Evolutionary conservation across 2,113 vertebrate species (phyloP).

Genomic region (Ranitomeya imitator): DNA sequence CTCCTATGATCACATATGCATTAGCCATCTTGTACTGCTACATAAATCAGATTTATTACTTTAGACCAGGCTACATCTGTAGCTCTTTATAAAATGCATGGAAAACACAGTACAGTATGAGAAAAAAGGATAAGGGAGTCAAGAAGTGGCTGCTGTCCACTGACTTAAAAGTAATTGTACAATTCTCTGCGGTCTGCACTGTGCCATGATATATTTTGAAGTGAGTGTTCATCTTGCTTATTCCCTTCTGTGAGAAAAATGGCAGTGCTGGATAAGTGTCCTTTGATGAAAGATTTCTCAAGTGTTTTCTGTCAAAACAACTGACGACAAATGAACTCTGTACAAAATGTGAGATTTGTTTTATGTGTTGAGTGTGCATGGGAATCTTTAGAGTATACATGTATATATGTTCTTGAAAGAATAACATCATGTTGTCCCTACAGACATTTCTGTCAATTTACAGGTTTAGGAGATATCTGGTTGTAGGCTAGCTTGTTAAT

Average conservation of each 20-base stretch:
- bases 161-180: conserved; percentile 34
- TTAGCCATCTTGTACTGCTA: neutral
- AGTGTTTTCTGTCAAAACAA: conserved; percentile 28
- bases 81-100: conserved; percentile 16
- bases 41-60: neutral
- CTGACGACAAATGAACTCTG: neutral
- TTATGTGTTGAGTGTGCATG: neutral
- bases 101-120: neutral
- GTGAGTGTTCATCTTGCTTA: conserved; percentile 1
- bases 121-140: conserved; percentile 51
- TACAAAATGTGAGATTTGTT: conserved; percentile 7
- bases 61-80: conserved; percentile 14
- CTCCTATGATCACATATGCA: neutral
- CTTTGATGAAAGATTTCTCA: conserved; percentile 29
- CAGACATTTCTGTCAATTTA: neutral
- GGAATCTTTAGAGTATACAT: conserved; percentile 9
- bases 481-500: neutral
- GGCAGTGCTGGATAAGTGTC: conserved; percentile 16
- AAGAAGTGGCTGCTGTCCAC: neutral
- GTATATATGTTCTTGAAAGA: neutral
- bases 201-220: conserved; percentile 40
- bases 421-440: neutral
- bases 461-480: neutral
- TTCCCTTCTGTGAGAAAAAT: conserved; percentile 37
- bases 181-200: conserved; percentile 29